phyloP scores from a whole-genome alignment of 1,140 invertebrate species.

The Neotoxoptera formosana region DNA sequence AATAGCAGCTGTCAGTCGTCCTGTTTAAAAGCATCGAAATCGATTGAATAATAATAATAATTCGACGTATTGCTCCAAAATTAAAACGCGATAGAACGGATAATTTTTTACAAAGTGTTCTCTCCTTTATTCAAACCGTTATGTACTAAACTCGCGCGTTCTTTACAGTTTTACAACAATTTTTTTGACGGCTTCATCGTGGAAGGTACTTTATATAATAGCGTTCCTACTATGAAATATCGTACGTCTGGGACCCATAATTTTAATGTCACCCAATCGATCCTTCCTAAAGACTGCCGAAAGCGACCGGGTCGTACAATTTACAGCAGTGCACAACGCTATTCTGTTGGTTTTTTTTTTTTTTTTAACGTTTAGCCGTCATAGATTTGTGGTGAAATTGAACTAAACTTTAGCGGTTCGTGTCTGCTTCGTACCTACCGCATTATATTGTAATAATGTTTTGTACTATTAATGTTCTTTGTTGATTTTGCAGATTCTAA shows the following conservation, averaged over 20 bases:
- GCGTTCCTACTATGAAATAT: conserved; percentile 34
- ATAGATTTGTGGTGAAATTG: background rate
- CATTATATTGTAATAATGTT: background rate
- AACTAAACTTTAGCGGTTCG: background rate
- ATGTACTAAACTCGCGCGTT: background rate
- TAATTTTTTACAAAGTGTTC: conserved; percentile 13
- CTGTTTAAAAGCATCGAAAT: background rate
- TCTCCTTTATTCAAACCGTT: background rate
- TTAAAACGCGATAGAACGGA: background rate
- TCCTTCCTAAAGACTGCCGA: background rate
- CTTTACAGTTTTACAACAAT: conserved; percentile 12
- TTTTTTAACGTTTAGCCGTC: background rate
- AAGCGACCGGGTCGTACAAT: conserved; percentile 20
- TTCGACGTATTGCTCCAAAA: background rate
- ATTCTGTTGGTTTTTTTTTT: background rate
- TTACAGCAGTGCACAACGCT: background rate
- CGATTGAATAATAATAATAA: background rate
- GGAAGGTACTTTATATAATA: conserved; percentile 34
- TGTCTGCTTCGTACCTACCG: background rate
- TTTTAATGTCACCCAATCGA: conserved; percentile 42
- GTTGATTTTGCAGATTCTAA: too few species aligned
- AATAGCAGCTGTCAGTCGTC: background rate
- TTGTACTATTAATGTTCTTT: too few species aligned
- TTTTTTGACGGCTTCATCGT: background rate
- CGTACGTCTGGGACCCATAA: conserved; percentile 36